Evolutionary conservation across 2,797 vertebrate genomes (phyloP), one percentile per base, ranked within the genome.

Genomic region (Petrocephalus sullivani): DNA sequence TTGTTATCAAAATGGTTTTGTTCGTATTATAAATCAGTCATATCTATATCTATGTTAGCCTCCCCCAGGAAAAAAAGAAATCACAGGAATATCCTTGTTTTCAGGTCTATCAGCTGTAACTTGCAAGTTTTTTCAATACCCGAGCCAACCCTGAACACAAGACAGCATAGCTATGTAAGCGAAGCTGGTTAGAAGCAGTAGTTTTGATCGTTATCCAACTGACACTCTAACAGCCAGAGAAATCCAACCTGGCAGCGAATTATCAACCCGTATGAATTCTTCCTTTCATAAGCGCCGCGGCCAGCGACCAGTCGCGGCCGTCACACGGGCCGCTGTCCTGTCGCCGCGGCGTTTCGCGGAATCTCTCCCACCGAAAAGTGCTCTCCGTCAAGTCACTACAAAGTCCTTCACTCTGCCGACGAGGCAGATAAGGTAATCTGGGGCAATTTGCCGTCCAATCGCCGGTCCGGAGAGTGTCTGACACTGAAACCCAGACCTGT

Each of bases 391-490:
- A 91, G 89, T 84, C 88, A 93, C 93, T 94, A 96, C 94, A 96
- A 96, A 96, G 95, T 91, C 90, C 85, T 89, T 56, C 87, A 91
- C 91, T 91, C 89, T 92, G 94, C 95, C 93, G 96, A 91, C 93
- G 91, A 92, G 93, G 92, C 92, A 94, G 95, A 96, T 95, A 96
- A 95, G 90, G 92, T 93, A 94, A 95, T 94, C 94, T 93, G 90
- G 91, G 90, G 93, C 93, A 94, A 92, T 93, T 92, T 93, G 91
- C 95, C 93, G 94, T 94, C 91, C 90, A 91, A 93, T 92, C 93
- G 75, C 87, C 89, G 88, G 90, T 92, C 94, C 93, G 95, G 90
- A 93, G 95, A 94, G 92, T 87, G 93, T 92, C 94, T 94, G 95
- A 96, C 94, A 94, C 95, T 93, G 95, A 92, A 85, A 94, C 95